Conservation (phyloP, 2,797 vertebrate genomes). For the Alosa sapidissima region DNA sequence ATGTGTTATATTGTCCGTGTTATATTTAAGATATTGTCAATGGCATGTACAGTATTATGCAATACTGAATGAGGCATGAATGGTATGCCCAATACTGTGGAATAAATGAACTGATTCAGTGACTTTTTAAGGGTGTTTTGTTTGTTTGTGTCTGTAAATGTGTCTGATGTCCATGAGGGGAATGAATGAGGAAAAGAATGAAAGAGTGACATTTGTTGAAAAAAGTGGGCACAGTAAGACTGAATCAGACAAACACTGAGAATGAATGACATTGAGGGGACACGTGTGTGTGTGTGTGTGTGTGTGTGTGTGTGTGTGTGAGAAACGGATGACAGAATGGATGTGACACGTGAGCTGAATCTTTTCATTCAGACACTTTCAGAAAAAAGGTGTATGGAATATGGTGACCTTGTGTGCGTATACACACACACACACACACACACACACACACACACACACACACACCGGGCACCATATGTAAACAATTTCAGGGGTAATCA, state of each 20-base stretch:
- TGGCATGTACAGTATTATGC: too few species aligned
- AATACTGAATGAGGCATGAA: background rate
- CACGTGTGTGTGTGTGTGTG: background rate
- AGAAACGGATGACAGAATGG: background rate
- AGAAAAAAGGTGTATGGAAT: background rate
- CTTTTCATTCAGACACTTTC: background rate
- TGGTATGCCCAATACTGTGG: background rate
- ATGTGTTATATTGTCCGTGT: too few species aligned
- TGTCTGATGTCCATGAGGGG: background rate
- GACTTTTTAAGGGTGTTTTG: background rate
- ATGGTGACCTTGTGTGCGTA: background rate
- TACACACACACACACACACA: conserved; percentile 5
- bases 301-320: background rate
- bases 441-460: conserved; percentile 24
- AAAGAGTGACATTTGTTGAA: too few species aligned
- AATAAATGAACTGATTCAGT: background rate
- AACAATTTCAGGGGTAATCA: background rate
- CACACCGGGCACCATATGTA: background rate
- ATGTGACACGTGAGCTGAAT: background rate
- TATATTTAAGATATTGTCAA: too few species aligned
- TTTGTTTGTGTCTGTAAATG: background rate
- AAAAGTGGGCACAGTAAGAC: background rate
- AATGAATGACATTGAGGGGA: background rate
- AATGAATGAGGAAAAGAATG: background rate
- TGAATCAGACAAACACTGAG: background rate